Evolutionary conservation across 2,113 vertebrate genomes (phyloP).

Genomic region (Gymnorhina tibicen): DNA sequence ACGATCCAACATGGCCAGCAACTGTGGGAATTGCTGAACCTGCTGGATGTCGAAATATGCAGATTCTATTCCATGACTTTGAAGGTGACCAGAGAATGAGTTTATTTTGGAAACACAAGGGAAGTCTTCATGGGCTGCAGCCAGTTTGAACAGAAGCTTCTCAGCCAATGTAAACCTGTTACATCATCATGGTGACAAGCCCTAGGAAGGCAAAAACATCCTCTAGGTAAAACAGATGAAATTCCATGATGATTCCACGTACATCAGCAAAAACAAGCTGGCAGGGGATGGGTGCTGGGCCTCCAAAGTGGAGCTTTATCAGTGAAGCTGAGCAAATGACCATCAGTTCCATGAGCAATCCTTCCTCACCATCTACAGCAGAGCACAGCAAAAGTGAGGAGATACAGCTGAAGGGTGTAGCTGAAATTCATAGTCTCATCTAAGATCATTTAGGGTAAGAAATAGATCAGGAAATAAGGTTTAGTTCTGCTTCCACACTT

Average conservation of each 20-base stretch:
- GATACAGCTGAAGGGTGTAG: background rate
- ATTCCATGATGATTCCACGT: accelerated
- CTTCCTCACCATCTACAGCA: background rate
- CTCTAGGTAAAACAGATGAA: background rate
- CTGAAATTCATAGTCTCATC: background rate
- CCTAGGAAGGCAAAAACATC: background rate
- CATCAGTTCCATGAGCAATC: background rate
- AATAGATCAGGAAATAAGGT: background rate
- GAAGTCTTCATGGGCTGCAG: background rate
- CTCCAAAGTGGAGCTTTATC: background rate
- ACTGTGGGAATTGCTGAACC: background rate
- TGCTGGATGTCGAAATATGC: background rate
- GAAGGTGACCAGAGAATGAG: background rate
- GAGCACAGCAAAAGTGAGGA: background rate
- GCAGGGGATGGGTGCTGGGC: background rate
- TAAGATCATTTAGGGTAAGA: background rate
- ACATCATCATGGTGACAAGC: background rate
- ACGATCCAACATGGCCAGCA: accelerated
- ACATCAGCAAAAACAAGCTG: background rate
- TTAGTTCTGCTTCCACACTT: background rate
- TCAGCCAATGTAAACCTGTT: background rate
- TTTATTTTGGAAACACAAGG: background rate
- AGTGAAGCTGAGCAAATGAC: background rate
- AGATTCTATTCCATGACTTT: background rate
- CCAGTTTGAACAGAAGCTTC: background rate